phyloP scores from a whole-genome alignment of 2,113 vertebrate genomes.

The Variabilichromis moorii region DNA sequence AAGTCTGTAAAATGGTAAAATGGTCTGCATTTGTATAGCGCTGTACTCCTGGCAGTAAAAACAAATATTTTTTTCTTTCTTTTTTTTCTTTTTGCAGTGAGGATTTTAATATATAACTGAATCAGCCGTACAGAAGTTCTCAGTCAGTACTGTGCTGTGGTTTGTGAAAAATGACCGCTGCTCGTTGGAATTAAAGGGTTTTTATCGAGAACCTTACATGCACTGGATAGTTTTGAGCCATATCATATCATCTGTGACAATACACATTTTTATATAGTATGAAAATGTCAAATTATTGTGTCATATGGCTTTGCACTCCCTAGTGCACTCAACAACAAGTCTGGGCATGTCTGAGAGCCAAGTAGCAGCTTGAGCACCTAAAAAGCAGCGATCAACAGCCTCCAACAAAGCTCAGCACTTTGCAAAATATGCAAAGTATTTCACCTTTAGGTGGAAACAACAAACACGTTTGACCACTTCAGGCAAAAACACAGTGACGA shows the following conservation, averaged over 20 bases:
- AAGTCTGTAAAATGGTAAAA: neutral
- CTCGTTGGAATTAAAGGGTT: fast-evolving
- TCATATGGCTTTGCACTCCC: neutral
- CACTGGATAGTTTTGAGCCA: neutral
- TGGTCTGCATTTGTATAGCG: neutral
- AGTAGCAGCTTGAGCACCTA: neutral
- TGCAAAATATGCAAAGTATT: neutral
- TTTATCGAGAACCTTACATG: neutral
- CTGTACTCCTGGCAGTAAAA: neutral
- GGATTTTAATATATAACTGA: neutral
- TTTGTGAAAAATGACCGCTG: neutral
- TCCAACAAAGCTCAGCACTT: neutral
- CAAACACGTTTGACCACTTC: neutral
- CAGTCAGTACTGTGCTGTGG: neutral
- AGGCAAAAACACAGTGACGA: neutral
- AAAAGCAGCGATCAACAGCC: fast-evolving
- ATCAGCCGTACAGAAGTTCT: neutral
- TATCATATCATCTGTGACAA: neutral
- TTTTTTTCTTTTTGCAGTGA: neutral
- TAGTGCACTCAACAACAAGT: neutral
- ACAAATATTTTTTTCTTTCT: fast-evolving
- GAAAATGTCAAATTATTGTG: neutral
- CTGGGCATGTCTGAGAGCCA: neutral
- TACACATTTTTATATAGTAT: neutral
- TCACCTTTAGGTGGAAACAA: neutral